These are phyloP conservation scores for Numenius arquata DNA, from an alignment of 2,113 vertebrate genomes.

Conservation along the genomic window DNA sequence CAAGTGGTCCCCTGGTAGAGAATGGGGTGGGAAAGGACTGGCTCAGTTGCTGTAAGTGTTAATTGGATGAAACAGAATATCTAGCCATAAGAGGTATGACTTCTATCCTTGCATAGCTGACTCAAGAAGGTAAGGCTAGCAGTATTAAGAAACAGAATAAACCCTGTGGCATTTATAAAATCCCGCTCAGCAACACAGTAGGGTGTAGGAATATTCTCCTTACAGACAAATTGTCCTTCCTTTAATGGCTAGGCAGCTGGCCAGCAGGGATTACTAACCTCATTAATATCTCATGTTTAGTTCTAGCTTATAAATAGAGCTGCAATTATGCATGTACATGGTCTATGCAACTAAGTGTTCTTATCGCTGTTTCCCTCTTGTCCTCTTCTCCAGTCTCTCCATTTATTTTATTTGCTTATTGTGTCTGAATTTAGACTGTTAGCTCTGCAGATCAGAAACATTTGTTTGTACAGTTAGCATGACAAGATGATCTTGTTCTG, in stretches of 20 bases:
- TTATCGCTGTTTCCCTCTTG: background rate
- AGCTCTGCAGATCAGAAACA: background rate
- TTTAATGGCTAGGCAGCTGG: background rate
- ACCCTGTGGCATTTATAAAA: background rate
- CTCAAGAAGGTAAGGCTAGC: background rate
- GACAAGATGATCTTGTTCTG: background rate
- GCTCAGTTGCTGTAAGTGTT: background rate
- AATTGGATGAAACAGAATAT: background rate
- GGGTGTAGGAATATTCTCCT: background rate
- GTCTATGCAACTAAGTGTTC: background rate
- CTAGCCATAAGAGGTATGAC: background rate
- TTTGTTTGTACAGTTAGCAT: background rate
- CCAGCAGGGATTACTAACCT: slow-evolving; percentile 40
- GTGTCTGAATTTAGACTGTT: background rate
- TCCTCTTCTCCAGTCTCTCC: background rate
- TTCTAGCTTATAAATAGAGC: slow-evolving; percentile 30
- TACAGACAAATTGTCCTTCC: slow-evolving; percentile 5
- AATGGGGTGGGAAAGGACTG: background rate
- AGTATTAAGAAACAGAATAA: slow-evolving; percentile 3
- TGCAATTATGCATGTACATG: background rate
- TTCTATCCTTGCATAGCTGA: background rate
- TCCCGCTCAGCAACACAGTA: background rate
- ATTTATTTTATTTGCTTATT: slow-evolving; percentile 28
- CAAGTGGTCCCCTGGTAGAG: background rate
- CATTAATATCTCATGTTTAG: slow-evolving; percentile 47